Percentiles rank a stretch among this genome's conserved stretches.
phyloP scores from a whole-genome alignment of 2,113 vertebrate species.

The Baryphthengus martii region DNA sequence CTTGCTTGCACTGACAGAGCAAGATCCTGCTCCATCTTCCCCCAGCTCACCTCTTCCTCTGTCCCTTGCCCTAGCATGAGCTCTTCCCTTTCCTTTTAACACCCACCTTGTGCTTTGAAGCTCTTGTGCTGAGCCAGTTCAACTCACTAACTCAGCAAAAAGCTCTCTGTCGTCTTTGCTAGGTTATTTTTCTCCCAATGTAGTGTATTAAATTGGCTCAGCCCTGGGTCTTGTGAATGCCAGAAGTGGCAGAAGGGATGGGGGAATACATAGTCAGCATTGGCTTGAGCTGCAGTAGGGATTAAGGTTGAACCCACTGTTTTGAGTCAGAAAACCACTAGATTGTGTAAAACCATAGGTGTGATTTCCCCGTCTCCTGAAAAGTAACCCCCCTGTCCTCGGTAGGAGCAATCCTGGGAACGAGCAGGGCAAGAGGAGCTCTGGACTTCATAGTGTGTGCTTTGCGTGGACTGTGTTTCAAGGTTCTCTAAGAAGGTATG shows the following conservation, averaged over 20 bases:
- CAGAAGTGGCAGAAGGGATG: neutral
- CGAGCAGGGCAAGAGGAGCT: neutral
- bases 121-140: neutral
- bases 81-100: neutral
- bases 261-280: neutral
- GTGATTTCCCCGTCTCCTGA: neutral
- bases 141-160: neutral
- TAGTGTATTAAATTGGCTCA: accelerated
- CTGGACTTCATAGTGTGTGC: neutral
- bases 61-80: neutral
- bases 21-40: neutral
- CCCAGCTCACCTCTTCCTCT: neutral
- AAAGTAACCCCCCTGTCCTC: neutral
- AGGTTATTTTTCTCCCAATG: neutral
- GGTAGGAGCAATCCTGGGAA: neutral
- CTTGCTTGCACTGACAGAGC: neutral
- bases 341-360: neutral
- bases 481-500: neutral
- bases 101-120: neutral
- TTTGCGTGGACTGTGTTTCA: neutral
- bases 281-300: neutral
- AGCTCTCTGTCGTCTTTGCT: neutral
- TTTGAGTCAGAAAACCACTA: neutral
- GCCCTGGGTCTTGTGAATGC: neutral
- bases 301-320: neutral